Base-by-base conservation (phyloP, 1,140 invertebrate genomes). In the Melipona quadrifasciata region DNA sequence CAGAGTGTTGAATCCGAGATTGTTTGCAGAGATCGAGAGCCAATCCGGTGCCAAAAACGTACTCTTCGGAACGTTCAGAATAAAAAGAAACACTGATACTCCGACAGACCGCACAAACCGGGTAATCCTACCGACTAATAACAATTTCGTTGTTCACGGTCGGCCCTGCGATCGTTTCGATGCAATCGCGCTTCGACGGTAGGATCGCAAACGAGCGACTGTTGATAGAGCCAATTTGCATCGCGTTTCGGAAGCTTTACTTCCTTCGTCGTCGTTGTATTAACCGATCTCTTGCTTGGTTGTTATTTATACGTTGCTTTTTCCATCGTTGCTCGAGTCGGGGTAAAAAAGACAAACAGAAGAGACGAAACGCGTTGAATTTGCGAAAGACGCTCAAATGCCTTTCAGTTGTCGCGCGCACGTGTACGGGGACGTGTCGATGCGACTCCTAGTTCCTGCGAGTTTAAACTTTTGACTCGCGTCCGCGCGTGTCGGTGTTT, bases 321-420 rank as follows among this genome's bases (percentile, higher is more conserved):
- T 21, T 57, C 19, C 39, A 8, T 39, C 39, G 39, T 47, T 39
- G 17, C 47, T 72, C n/a, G 53, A 21, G 61, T 31, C 67, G 24
- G 27, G 24, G 21, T 39, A 57, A 8, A 47, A 47, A 47, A 47
- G 8, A 47, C 8, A 47, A 47, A 47, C 8, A 47, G 8, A 6
- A 47, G 8, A 6, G 8, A 47, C 8, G 8, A 47, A 39, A 39
- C 47, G 64, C 14, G n/a, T 77, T 55, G 67, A 82, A 67, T 72
- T 79, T 47, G 82, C 57, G 39, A 73, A 67, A 64, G 51, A 55
- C 61, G 34, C n/a, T 79, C 77, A 86, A 87, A 84, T 53, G 57
- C n/a, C 58, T 73, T 85, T 70, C 82, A 84, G 83, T 80, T 80
- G 51, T 80, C 76, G 58, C 47, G 78, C 70, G 83, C 68, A 51